phyloP scores from a whole-genome alignment of 2,797 vertebrate species.

The Phataginus tetradactyla region DNA sequence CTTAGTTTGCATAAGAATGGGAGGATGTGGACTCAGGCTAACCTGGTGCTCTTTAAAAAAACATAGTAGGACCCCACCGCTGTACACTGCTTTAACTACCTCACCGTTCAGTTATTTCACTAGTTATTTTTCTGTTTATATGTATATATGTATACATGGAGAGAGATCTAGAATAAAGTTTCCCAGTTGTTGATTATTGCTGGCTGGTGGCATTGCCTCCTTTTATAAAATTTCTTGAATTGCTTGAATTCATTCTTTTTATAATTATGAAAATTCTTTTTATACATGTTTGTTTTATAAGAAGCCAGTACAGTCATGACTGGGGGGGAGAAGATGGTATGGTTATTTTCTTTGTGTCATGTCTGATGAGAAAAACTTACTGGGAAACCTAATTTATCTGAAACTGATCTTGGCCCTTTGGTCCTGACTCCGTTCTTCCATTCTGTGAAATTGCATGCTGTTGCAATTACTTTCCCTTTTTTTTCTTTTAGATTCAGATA shows the following conservation, averaged over 20 bases:
- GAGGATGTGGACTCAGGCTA: neutral
- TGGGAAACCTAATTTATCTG: neutral
- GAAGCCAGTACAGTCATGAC: neutral
- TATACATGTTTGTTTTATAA: neutral
- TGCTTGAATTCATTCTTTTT: conserved; percentile 7
- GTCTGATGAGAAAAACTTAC: neutral
- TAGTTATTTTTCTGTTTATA: neutral
- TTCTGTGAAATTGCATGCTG: neutral
- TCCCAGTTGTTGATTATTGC: neutral
- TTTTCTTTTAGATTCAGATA: neutral
- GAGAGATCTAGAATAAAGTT: neutral
- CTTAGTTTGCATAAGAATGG: neutral
- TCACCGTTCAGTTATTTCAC: neutral
- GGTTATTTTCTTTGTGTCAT: neutral
- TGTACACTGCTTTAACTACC: neutral
- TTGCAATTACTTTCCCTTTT: neutral
- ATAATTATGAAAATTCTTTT: neutral
- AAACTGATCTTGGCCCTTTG: neutral
- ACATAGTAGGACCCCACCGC: neutral
- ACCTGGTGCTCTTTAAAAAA: neutral
- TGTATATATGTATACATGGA: neutral
- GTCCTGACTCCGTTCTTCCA: neutral
- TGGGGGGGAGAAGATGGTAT: neutral
- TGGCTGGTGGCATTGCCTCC: neutral
- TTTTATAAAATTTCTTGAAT: neutral